Evolutionary conservation across 2,113 vertebrate species (phyloP).

Genomic region (Opisthocomus hoazin): DNA sequence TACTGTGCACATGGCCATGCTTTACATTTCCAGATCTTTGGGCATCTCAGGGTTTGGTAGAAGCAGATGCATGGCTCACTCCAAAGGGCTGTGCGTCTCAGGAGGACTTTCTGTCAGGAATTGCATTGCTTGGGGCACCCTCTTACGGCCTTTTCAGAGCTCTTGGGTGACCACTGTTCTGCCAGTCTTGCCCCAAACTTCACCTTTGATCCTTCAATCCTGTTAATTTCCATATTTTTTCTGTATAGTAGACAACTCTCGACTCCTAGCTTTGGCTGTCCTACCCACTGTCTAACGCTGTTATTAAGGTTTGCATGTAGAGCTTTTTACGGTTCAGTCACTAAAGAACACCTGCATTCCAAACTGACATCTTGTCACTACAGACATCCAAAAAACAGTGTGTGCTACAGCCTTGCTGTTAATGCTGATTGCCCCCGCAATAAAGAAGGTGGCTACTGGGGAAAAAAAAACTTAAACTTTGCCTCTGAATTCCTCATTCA

Average conservation of each 20-base stretch:
- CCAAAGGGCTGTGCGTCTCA: accelerated
- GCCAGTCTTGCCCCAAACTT: not conserved
- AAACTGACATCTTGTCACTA: not conserved
- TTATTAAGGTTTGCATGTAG: not conserved
- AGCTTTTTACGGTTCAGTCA: not conserved
- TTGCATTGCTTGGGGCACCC: accelerated
- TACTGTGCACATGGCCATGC: accelerated
- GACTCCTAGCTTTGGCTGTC: not conserved
- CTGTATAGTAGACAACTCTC: not conserved
- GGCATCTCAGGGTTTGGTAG: not conserved
- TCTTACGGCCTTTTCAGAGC: not conserved
- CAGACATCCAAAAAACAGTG: not conserved
- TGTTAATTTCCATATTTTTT: not conserved
- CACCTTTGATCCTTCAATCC: not conserved
- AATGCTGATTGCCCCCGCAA: not conserved
- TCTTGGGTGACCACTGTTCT: not conserved
- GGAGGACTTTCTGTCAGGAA: not conserved
- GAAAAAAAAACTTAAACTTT: not conserved
- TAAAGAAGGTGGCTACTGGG: not conserved
- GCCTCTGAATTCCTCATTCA: not conserved
- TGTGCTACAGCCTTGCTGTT: not conserved
- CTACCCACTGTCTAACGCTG: not conserved
- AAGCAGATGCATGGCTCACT: not conserved
- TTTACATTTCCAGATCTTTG: not conserved
- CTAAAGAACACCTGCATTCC: not conserved